Percentiles rank a stretch among this genome's conserved stretches.
These are phyloP conservation scores for Holacanthus passer DNA, from an alignment of 2,113 vertebrate species.

Conservation along the genomic window DNA sequence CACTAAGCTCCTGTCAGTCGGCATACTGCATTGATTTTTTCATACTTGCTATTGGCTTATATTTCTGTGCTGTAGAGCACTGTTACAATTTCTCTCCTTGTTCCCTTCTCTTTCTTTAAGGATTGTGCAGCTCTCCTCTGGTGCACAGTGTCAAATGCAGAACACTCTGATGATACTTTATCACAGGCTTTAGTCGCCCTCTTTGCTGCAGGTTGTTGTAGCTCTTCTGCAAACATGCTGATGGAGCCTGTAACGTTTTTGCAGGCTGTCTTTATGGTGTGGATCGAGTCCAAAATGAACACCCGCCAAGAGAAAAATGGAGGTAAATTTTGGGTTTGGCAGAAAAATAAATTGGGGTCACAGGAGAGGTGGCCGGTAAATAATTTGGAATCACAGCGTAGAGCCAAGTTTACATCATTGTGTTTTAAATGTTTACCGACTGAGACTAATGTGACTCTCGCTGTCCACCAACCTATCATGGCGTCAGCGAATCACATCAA, in stretches of 20 bases:
- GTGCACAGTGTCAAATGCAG: background rate
- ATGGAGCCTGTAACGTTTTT: slow-evolving; percentile 16
- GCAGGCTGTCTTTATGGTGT: slow-evolving; percentile 24
- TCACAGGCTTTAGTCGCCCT: background rate
- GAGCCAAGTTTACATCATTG: too few species aligned
- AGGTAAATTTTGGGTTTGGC: too few species aligned
- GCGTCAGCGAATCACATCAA: too few species aligned
- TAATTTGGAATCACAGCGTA: too few species aligned
- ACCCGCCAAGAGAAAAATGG: too few species aligned
- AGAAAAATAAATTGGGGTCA: too few species aligned
- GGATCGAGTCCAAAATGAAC: too few species aligned
- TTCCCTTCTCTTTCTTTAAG: slow-evolving; percentile 1
- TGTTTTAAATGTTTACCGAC: too few species aligned
- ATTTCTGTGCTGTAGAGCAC: slow-evolving; percentile 41
- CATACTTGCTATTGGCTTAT: slow-evolving; percentile 57
- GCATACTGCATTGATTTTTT: slow-evolving; percentile 70
- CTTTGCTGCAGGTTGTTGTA: slow-evolving; percentile 12
- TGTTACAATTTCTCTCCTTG: slow-evolving; percentile 25
- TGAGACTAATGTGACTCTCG: too few species aligned
- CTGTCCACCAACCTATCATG: too few species aligned
- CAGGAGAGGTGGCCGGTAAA: too few species aligned
- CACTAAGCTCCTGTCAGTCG: slow-evolving; percentile 53
- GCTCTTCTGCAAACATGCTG: slow-evolving; percentile 13
- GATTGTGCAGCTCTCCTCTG: slow-evolving; percentile 2
- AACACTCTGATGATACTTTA: slow-evolving; percentile 2